Percentiles rank a stretch among this genome's conserved stretches.
Conservation (phyloP, 2,888 invertebrate genomes). For the Perizoma affinitatum region DNA sequence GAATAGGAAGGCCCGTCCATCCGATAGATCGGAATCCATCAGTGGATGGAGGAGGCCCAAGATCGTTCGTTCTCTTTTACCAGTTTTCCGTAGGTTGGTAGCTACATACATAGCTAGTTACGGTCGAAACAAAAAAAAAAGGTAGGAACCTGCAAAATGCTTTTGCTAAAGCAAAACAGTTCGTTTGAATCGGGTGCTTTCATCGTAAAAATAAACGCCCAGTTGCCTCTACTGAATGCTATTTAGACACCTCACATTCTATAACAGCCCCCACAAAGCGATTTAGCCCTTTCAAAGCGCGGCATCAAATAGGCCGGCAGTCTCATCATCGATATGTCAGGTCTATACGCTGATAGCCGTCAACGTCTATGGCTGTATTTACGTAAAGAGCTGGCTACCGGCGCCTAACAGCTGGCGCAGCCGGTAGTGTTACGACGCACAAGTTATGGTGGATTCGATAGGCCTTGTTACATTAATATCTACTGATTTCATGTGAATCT, state of each 20-base stretch:
- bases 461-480: too few species aligned
- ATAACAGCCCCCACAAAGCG: slow-evolving; percentile 29
- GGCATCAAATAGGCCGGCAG: slow-evolving; percentile 26
- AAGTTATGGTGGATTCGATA: too few species aligned
- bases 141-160: neutral
- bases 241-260: slow-evolving; percentile 23
- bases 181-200: slow-evolving; percentile 10
- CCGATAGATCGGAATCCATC: too few species aligned
- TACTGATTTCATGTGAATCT: too few species aligned
- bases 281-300: slow-evolving; percentile 29
- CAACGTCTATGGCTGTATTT: neutral
- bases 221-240: slow-evolving; percentile 18
- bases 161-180: slow-evolving; percentile 9
- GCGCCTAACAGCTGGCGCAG: too few species aligned
- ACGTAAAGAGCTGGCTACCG: neutral
- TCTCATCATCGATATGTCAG: slow-evolving; percentile 19
- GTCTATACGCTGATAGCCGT: slow-evolving; percentile 7
- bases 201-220: slow-evolving; percentile 29
- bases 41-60: too few species aligned
- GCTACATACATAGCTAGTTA: too few species aligned
- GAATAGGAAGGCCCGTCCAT: too few species aligned
- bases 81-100: too few species aligned
- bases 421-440: too few species aligned
- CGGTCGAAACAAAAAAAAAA: too few species aligned
- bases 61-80: too few species aligned